These are phyloP conservation scores for Acronicta alni DNA, from an alignment of 2,888 invertebrate genomes.

Conservation along the genomic window DNA sequence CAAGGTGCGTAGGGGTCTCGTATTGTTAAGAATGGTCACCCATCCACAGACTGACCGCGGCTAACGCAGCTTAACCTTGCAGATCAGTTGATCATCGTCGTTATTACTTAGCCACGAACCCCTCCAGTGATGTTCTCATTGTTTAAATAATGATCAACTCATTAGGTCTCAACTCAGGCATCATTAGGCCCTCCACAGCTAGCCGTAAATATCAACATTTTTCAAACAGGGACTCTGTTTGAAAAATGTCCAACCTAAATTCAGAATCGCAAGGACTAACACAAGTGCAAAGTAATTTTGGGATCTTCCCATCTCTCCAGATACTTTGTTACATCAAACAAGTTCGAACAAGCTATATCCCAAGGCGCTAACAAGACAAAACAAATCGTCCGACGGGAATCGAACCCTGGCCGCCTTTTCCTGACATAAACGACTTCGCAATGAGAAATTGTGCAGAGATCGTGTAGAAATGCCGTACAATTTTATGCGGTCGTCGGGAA, in stretches of 20 bases:
- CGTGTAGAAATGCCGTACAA: conserved; percentile 66
- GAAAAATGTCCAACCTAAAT: not conserved
- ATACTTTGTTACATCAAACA: conserved; percentile 44
- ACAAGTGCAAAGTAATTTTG: conserved; percentile 24
- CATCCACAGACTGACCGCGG: no score
- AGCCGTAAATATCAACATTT: no score
- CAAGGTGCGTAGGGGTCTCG: no score
- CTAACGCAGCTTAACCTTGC: no score
- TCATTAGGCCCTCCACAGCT: no score
- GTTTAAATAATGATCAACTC: no score
- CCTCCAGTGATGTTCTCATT: no score
- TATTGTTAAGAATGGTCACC: no score
- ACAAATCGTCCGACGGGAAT: conserved; percentile 51
- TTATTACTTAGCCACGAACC: no score
- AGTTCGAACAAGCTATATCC: conserved; percentile 38
- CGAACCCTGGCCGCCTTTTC: conserved; percentile 51
- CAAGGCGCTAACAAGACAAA: conserved; percentile 49
- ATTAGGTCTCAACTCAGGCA: no score
- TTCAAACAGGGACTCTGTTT: no score
- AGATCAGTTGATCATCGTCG: no score
- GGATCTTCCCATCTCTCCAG: conserved; percentile 10
- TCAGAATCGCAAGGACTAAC: not conserved
- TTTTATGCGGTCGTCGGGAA: conserved; percentile 69
- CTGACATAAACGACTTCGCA: conserved; percentile 62
- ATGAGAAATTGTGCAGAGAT: conserved; percentile 68